A percentile compares a stretch with the other conserved stretches of the same genome.
phyloP scores from a whole-genome alignment of 2,888 invertebrate genomes.

The Papilio protenor region DNA sequence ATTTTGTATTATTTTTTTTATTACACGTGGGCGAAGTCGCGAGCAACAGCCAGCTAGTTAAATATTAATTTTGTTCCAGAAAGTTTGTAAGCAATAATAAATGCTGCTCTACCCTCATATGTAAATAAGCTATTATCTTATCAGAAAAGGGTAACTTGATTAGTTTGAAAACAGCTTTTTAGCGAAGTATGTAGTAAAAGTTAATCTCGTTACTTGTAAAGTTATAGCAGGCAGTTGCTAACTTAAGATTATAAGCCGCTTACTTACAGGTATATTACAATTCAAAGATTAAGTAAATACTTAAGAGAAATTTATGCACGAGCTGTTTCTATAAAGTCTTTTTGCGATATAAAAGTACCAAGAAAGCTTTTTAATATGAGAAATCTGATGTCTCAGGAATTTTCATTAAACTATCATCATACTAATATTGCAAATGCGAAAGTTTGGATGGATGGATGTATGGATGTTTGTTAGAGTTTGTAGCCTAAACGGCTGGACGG shows the following conservation, averaged over 20 bases:
- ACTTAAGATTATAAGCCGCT: constrained; percentile 14
- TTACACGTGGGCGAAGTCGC: too few species aligned
- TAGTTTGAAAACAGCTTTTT: constrained; percentile 36
- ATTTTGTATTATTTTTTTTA: too few species aligned
- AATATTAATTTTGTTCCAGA: constrained; percentile 12
- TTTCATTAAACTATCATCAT: too few species aligned
- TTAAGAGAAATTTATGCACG: neutral
- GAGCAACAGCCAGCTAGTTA: too few species aligned
- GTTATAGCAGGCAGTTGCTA: neutral
- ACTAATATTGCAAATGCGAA: too few species aligned
- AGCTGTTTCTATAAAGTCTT: neutral
- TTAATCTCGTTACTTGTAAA: constrained; percentile 27
- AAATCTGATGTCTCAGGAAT: too few species aligned
- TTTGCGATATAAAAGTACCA: neutral
- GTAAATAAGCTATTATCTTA: constrained; percentile 37
- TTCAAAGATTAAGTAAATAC: neutral
- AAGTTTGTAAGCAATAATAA: constrained; percentile 27
- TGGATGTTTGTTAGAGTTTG: too few species aligned
- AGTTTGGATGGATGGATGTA: too few species aligned
- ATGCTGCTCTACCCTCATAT: constrained; percentile 17
- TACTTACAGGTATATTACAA: neutral
- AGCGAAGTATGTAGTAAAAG: constrained; percentile 19
- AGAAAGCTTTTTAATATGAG: neutral
- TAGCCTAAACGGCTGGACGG: too few species aligned
- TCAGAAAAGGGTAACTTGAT: constrained; percentile 38